phyloP scores from a whole-genome alignment of 2,888 invertebrate genomes.

The Eupithecia abbreviata region DNA sequence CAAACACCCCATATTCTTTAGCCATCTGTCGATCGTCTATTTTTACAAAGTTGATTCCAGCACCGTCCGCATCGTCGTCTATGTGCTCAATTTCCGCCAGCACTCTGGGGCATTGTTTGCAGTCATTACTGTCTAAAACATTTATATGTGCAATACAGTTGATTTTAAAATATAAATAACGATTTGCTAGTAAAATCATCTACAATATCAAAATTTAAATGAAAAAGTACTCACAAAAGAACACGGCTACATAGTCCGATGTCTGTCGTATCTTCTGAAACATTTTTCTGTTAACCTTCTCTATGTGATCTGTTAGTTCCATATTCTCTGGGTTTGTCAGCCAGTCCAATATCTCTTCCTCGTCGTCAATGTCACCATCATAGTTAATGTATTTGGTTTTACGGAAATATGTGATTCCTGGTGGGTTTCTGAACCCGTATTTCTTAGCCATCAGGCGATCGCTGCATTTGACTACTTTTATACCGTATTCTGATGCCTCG shows the following conservation, averaged over 20 bases:
- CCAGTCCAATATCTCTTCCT: constrained; percentile 96
- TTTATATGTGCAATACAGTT: constrained; percentile 77
- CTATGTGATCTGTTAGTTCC: constrained; percentile 96
- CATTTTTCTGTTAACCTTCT: constrained; percentile 96
- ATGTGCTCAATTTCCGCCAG: constrained; percentile 95
- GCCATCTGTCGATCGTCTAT: constrained; percentile 94
- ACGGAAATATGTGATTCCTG: constrained; percentile 95
- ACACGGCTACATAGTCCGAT: constrained; percentile 95
- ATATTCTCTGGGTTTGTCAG: constrained; percentile 96
- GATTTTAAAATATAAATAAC: constrained; percentile 52
- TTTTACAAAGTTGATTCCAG: constrained; percentile 96
- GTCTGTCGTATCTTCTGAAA: constrained; percentile 94
- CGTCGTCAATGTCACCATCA: constrained; percentile 96
- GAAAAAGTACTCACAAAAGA: constrained; percentile 91
- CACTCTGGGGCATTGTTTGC: constrained; percentile 96
- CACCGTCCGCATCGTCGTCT: constrained; percentile 95
- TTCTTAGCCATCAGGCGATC: constrained; percentile 97
- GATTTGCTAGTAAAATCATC: background rate
- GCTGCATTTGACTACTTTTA: constrained; percentile 93
- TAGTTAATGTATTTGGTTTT: constrained; percentile 95
- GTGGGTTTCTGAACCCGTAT: constrained; percentile 94
- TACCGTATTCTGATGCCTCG: constrained; percentile 95
- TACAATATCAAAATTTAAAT: constrained; percentile 16
- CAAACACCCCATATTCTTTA: constrained; percentile 94
- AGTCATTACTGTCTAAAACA: constrained; percentile 95